These are phyloP conservation scores for Lymantria monacha DNA, from an alignment of 2,888 invertebrate genomes.

Conservation along the genomic window DNA sequence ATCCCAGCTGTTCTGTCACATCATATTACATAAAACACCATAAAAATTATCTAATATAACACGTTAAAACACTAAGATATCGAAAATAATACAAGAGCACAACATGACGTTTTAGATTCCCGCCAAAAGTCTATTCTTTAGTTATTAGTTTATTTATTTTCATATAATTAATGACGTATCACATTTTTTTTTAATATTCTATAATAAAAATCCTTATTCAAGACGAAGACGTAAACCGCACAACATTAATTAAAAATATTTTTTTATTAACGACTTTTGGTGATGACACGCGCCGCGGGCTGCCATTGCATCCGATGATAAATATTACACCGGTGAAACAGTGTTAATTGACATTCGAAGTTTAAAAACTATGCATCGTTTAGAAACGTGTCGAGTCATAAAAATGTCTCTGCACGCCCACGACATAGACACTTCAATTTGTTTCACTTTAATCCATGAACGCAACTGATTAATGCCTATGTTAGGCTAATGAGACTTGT, in stretches of 20 bases:
- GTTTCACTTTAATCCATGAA: conserved; percentile 70
- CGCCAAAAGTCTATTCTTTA: too few species aligned
- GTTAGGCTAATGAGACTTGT: conserved; percentile 66
- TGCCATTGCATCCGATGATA: conserved; percentile 40
- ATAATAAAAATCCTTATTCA: not conserved
- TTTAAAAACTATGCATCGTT: conserved; percentile 41
- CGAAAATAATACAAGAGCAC: too few species aligned
- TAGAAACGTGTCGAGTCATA: conserved; percentile 48
- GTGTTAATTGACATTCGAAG: conserved; percentile 60
- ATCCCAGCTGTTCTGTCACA: too few species aligned
- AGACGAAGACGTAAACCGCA: conserved; percentile 11
- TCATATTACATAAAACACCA: too few species aligned
- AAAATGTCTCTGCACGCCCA: conserved; percentile 60
- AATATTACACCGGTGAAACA: conserved; percentile 43
- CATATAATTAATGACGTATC: too few species aligned
- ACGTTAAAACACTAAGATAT: too few species aligned
- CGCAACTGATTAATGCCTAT: conserved; percentile 69
- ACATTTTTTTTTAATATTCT: too few species aligned
- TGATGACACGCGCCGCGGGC: conserved; percentile 43
- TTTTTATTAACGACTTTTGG: conserved; percentile 22
- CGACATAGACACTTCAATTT: conserved; percentile 63
- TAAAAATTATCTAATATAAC: too few species aligned
- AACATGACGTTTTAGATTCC: too few species aligned
- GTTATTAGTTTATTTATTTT: too few species aligned
- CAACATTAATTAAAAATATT: conserved; percentile 27